Conservation (phyloP, 2,797 vertebrate genomes). For the Cacajao melanocephalus region DNA sequence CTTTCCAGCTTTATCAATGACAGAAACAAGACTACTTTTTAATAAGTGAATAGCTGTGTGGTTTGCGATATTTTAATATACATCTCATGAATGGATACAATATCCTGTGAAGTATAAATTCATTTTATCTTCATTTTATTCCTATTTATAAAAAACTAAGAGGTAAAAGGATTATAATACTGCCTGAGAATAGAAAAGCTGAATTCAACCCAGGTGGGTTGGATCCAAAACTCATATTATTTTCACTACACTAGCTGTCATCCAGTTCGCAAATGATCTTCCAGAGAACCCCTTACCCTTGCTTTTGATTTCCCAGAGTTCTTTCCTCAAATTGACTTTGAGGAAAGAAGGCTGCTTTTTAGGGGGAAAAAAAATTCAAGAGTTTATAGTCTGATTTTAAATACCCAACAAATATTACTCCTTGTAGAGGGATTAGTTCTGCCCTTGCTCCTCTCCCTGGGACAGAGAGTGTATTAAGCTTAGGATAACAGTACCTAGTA, state of each 20-base stretch:
- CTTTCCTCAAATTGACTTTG: neutral
- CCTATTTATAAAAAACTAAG: neutral
- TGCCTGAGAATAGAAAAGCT: neutral
- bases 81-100: neutral
- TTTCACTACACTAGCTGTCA: neutral
- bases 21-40: neutral
- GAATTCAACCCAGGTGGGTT: neutral
- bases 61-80: neutral
- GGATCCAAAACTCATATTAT: neutral
- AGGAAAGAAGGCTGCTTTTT: neutral
- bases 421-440: neutral
- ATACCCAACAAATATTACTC: neutral
- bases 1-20: neutral
- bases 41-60: neutral
- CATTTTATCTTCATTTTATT: neutral
- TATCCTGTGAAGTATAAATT: neutral
- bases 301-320: neutral
- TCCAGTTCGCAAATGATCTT: neutral
- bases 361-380: too few relatives aligned
- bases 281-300: neutral
- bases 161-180: neutral
- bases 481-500: neutral
- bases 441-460: neutral
- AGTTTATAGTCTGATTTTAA: neutral
- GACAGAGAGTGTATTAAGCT: neutral